Evolutionary conservation across 2,797 vertebrate species (phyloP).

Genomic region (Smutsia gigantea): DNA sequence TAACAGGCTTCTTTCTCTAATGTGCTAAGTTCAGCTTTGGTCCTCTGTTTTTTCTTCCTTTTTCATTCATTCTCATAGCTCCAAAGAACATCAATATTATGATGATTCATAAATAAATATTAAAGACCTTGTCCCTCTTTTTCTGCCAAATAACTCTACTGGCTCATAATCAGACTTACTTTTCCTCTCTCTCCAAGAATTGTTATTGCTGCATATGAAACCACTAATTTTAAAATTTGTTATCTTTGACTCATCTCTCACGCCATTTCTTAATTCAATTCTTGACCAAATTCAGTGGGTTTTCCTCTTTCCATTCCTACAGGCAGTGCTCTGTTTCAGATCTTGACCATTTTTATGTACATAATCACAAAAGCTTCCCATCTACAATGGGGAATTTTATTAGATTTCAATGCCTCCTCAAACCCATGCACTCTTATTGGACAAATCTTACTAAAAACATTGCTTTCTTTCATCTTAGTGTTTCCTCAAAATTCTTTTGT

Average conservation of each 20-base stretch:
- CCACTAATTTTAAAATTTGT: constrained; percentile 37
- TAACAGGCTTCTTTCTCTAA: constrained; percentile 4
- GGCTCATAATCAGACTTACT: background rate
- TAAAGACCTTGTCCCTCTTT: background rate
- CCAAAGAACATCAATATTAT: constrained; percentile 23
- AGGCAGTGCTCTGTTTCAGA: background rate
- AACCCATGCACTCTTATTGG: background rate
- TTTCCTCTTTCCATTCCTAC: constrained; percentile 26
- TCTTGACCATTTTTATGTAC: background rate
- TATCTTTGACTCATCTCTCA: background rate
- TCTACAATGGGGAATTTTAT: constrained; percentile 16
- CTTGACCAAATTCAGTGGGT: background rate
- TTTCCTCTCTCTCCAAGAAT: constrained; percentile 36
- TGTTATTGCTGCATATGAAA: constrained; percentile 3
- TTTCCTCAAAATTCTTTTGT: constrained; percentile 21
- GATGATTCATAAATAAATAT: constrained; percentile 49
- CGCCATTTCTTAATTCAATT: background rate
- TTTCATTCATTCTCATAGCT: constrained; percentile 8
- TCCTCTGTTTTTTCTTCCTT: constrained; percentile 31
- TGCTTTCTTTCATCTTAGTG: constrained; percentile 30
- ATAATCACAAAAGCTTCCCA: background rate
- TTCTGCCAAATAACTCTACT: constrained; percentile 2
- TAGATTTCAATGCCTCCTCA: constrained; percentile 35
- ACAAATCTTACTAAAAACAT: background rate
- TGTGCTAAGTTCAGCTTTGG: background rate